Evolutionary conservation across 2,797 vertebrate species (phyloP), one percentile per base, ranked within the genome.

Genomic region (Spheniscus humboldti): DNA sequence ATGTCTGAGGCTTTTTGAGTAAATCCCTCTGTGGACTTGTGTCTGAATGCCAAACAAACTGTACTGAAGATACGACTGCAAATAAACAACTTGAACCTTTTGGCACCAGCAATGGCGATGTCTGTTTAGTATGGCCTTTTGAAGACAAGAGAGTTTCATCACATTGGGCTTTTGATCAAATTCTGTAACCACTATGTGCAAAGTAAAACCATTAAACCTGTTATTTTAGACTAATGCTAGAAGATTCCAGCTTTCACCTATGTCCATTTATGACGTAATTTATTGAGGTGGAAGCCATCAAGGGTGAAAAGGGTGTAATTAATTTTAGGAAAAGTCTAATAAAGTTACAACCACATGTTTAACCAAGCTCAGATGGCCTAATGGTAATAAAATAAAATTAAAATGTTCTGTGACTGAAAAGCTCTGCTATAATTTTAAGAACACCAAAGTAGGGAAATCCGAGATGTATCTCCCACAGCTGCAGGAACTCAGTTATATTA

Each of bases 401-500:
- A 96, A 93, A 81, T 43, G 5, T 53, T 74, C 31, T 3, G 1
- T 39, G 55, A 90, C 25, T 88, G 73, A 76, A 92, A 88, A 81
- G 22, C 41, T 90, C 53, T 90, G 68, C 33, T 69, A 19, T 52
- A 86, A 77, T 91, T 95, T 90, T 69, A 86, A 80, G 57, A 92
- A 52, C 63, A 76, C 67, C 59, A 37, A 55, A 76, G 71, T 27
- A 27, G 63, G 52, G 63, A 92, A 96, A 94, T 89, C 27, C 0
- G 3, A 96, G 93, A 5, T 84, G 33, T 33, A 57, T 62, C 45
- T 96, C 84, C 56, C 85, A 68, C 91, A 95, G 87, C 91, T 96
- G 88, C 81, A 90, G 84, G n/a, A 94, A 25, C 74, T 95, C 94
- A 92, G 80, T 62, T 90, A 73, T 78, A 64, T 47, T 47, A n/a